These are phyloP conservation scores for Nymphalis polychloros DNA, from an alignment of 2,888 invertebrate species.

Conservation along the genomic window DNA sequence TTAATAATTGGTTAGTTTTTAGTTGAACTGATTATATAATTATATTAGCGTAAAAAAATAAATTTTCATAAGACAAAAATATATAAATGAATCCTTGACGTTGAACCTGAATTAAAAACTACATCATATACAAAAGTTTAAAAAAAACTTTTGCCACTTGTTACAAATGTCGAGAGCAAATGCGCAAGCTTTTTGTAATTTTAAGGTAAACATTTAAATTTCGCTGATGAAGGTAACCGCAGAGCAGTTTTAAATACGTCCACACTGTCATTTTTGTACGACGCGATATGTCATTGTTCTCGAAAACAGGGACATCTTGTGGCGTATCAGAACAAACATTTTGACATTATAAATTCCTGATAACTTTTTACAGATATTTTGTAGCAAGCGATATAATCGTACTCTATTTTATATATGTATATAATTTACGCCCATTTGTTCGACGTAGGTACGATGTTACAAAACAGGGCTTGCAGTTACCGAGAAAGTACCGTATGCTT, in stretches of 20 bases:
- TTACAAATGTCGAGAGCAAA: slow-evolving; percentile 40
- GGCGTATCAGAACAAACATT: slow-evolving; percentile 36
- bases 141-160: slow-evolving; percentile 6
- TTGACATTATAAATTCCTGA: not conserved
- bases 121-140: not conserved
- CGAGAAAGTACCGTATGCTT: slow-evolving; percentile 30
- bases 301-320: slow-evolving; percentile 46
- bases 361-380: too few relatives aligned
- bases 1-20: not conserved
- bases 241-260: slow-evolving; percentile 43
- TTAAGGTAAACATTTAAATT: slow-evolving; percentile 38
- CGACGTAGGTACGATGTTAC: slow-evolving; percentile 3
- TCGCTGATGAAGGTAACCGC: slow-evolving; percentile 42
- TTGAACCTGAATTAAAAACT: not conserved
- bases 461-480: slow-evolving; percentile 23
- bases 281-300: slow-evolving; percentile 31
- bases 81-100: not conserved
- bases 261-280: slow-evolving; percentile 40
- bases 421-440: slow-evolving; percentile 4
- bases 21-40: too few relatives aligned
- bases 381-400: too few relatives aligned
- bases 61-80: not conserved
- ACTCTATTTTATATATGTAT: not conserved
- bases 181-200: slow-evolving; percentile 37
- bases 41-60: too few relatives aligned